Evolutionary conservation across 2,888 invertebrate species (phyloP).

Genomic region (Noctua fimbriata): DNA sequence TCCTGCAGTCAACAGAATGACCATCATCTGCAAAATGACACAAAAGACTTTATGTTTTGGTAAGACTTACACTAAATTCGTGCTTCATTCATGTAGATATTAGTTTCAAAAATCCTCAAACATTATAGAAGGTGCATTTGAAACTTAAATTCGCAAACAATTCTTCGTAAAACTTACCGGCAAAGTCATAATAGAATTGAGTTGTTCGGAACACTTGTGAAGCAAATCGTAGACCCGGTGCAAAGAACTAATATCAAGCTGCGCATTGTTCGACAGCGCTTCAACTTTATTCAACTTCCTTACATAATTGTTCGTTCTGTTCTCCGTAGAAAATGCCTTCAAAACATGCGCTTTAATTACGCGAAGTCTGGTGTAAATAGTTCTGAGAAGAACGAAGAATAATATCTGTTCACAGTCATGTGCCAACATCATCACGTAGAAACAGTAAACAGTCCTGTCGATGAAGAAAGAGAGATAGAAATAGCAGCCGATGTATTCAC

Average conservation of each 20-base stretch:
- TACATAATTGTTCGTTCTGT: constrained; percentile 49
- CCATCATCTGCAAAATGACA: constrained; percentile 75
- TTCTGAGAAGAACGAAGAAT: constrained; percentile 72
- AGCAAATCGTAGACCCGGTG: constrained; percentile 80
- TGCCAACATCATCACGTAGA: constrained; percentile 68
- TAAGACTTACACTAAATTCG: not conserved
- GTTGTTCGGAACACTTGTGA: constrained; percentile 78
- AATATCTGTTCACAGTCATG: constrained; percentile 80
- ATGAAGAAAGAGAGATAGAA: constrained; percentile 58
- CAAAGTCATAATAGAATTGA: constrained; percentile 80
- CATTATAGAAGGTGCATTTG: not conserved
- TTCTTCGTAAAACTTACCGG: constrained; percentile 74
- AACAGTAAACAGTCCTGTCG: constrained; percentile 46
- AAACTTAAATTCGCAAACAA: constrained; percentile 33
- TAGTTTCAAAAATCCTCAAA: not conserved
- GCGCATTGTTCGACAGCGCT: constrained; percentile 72
- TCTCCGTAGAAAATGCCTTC: constrained; percentile 68
- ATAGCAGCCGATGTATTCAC: constrained; percentile 69
- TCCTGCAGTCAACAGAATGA: constrained; percentile 78
- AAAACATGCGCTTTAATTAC: constrained; percentile 78
- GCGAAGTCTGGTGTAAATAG: constrained; percentile 74
- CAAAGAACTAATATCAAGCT: constrained; percentile 75
- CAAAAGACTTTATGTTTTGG: not conserved
- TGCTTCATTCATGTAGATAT: not conserved
- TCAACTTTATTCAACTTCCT: constrained; percentile 70